Percentiles rank a stretch among this genome's conserved stretches.
Conservation (phyloP, 2,113 vertebrate genomes). For the Forbesichthys papilliferus region DNA sequence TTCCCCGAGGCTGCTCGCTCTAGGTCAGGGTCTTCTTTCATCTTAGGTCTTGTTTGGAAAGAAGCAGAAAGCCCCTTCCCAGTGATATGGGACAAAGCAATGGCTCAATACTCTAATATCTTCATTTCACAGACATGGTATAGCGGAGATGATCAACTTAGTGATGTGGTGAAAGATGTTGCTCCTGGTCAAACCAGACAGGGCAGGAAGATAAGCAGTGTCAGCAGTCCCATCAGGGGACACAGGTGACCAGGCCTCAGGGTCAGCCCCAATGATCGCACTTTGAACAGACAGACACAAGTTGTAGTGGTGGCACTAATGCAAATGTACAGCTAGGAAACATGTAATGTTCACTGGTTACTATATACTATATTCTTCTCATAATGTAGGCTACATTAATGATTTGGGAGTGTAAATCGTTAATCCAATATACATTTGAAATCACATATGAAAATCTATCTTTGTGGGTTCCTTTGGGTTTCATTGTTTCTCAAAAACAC, state of each 20-base stretch:
- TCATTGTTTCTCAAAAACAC: too few relatives aligned
- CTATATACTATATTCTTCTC: too few relatives aligned
- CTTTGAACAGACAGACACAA: conserved; percentile 51
- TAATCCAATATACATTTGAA: too few relatives aligned
- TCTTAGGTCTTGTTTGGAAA: too few relatives aligned
- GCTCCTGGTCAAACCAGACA: conserved; percentile 33
- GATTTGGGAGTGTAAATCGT: too few relatives aligned
- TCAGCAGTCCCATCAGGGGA: conserved; percentile 65
- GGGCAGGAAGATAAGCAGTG: conserved; percentile 47
- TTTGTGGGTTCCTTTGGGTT: too few relatives aligned
- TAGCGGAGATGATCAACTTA: conserved; percentile 25
- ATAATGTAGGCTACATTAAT: too few relatives aligned
- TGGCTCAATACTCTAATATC: neutral
- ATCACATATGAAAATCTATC: too few relatives aligned
- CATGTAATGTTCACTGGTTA: neutral
- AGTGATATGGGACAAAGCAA: too few relatives aligned
- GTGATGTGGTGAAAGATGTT: conserved; percentile 13
- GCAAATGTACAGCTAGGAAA: conserved; percentile 13
- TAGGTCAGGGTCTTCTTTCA: too few relatives aligned
- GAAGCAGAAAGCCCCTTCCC: too few relatives aligned
- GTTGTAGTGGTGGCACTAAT: conserved; percentile 23
- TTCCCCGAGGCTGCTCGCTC: too few relatives aligned
- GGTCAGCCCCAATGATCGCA: conserved; percentile 57
- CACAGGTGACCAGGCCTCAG: conserved; percentile 53
- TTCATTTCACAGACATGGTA: conserved; percentile 13